These are phyloP conservation scores for Drosophila eugracilis DNA, from an alignment of 1,140 invertebrate genomes.

Conservation along the genomic window DNA sequence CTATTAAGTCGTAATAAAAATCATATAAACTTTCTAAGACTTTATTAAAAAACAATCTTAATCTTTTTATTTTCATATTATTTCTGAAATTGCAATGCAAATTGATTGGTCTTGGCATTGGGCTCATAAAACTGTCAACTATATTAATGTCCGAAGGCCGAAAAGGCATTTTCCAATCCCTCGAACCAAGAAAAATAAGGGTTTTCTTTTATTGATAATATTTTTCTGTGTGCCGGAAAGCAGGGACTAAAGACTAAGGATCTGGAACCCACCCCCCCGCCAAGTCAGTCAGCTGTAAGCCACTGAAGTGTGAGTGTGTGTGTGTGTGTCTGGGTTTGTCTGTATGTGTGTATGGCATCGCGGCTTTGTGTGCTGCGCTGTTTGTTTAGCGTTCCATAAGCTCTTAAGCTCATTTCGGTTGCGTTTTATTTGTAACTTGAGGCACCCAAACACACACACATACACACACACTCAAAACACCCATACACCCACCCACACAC, in stretches of 20 bases:
- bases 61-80: conserved; percentile 1
- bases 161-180: not conserved
- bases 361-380: conserved; percentile 75
- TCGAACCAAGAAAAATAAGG: not conserved
- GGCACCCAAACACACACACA: conserved; percentile 43
- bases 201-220: not conserved
- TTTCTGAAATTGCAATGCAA: not conserved
- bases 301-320: conserved; percentile 29
- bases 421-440: conserved; percentile 83
- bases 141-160: not conserved
- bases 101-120: not conserved
- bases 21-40: too few species aligned
- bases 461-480: not conserved
- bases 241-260: conserved; percentile 45
- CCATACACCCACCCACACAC: not conserved
- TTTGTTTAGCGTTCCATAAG: conserved; percentile 82
- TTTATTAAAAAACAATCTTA: too few species aligned
- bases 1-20: too few species aligned
- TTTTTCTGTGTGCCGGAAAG: conserved; percentile 25
- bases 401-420: conserved; percentile 82
- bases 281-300: conserved; percentile 68
- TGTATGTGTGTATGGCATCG: conserved; percentile 50
- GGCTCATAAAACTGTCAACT: conserved; percentile 5
- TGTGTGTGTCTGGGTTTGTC: conserved; percentile 29
- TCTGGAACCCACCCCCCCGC: conserved; percentile 2